Conservation (phyloP, 2,113 vertebrate genomes). For the Hemibagrus wyckioides region DNA sequence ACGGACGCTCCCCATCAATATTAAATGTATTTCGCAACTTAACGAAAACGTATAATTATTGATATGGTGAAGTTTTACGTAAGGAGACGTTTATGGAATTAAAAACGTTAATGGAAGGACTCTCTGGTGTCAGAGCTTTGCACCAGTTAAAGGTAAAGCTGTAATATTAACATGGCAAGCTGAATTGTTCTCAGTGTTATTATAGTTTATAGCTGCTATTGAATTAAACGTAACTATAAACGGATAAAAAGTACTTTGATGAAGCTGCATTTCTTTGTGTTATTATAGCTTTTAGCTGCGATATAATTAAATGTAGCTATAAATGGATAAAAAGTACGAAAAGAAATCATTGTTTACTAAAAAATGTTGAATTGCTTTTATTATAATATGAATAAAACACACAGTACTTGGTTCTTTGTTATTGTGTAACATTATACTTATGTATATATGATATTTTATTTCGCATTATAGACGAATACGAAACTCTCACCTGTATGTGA, state of each 20-base stretch:
- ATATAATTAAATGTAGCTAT: neutral
- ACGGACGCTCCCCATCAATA: too few species aligned
- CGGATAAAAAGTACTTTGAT: neutral
- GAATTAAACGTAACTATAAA: neutral
- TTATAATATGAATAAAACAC: neutral
- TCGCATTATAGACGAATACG: neutral
- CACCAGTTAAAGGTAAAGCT: neutral
- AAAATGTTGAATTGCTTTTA: neutral
- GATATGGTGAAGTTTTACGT: too few species aligned
- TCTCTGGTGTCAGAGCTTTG: too few species aligned
- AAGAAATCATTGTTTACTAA: neutral
- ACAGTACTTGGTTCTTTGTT: neutral
- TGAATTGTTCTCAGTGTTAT: too few species aligned
- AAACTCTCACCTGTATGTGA: conserved; percentile 92
- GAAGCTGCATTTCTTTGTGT: too few species aligned
- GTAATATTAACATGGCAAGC: neutral
- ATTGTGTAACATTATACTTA: neutral
- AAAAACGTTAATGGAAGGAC: too few species aligned
- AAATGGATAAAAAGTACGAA: neutral
- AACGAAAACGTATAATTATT: too few species aligned
- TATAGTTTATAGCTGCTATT: neutral
- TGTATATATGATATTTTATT: neutral
- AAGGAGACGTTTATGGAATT: too few species aligned
- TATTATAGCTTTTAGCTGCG: neutral
- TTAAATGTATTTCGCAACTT: too few species aligned